Base-by-base conservation (phyloP, 2,797 vertebrate species). In the Myiotriccus ornatus region DNA sequence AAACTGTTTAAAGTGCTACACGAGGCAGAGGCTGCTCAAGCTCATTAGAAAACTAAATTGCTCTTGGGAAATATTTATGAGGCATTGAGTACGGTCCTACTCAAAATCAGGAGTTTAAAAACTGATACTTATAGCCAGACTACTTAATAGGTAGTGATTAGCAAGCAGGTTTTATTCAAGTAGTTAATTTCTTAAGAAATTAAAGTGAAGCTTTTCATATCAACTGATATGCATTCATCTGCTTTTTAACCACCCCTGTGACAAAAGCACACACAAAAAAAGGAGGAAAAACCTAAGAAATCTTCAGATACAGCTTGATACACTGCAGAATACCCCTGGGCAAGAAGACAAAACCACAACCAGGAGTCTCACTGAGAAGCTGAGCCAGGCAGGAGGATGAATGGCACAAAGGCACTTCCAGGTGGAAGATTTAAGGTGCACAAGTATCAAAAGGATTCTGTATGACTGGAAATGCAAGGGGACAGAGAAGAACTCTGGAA, bases 61-160 rank as follows among this genome's bases (percentile, higher is more conserved):
- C 92, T 94, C 94, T 84, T 87, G 93, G 95, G 94, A 97, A 96
- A 95, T 96, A 94, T 86, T 97, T 96, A 97, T 87, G 91, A 97
- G 84, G 83, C 65, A 96, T 89, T 94, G n/a, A n/a, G n/a, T n/a
- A n/a, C n/a, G 79, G 90, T 64, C 89, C 74, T 71, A 90, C 67
- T 70, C 78, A 89, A 96, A 91, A 92, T 64, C 34, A 70, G 94
- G 90, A 90, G 37, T 88, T 96, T 87, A 71, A 94, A 90, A 96
- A 95, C 16, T 89, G 77, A 89, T 71, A 78, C n/a, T 90, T 96
- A 76, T 86, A 82, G 18, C 62, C 67, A 94, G 79, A 80, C 84
- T 90, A 87, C 77, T 95, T 92, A 89, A 69, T 37, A 94, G 53
- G 55, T 35, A 94, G 95, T 95, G 85, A 93, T 53, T 32, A 78